Base-by-base conservation (phyloP, 2,113 vertebrate genomes). In the Cercopithecus mona region DNA sequence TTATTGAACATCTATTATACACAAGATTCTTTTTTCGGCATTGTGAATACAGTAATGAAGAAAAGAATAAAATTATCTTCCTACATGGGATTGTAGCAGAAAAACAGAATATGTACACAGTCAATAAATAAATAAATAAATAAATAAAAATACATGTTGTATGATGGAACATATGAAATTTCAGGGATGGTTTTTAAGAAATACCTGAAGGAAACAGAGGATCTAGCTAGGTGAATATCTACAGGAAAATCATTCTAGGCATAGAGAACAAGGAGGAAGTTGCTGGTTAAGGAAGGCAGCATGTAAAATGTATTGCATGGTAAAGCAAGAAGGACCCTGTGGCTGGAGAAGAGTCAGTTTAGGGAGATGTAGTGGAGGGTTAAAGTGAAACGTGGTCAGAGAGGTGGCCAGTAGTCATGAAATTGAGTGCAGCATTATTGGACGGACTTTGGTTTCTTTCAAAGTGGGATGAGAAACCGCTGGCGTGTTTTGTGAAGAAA, bases 271-370 rank as follows among this genome's bases (percentile, higher is more conserved):
- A 6, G 18, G 20, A 55, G n/a, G 40, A n/a, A 35, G 8, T 0
- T 48, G 18, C n/a, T 38, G 9, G 3, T 4, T 43, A 3, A 52
- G 23, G 12, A 50, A 32, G 27, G 4, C 9, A 23, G 16, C 7
- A 4, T 3, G 4, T 8, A 1, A 25, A 1, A 0, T n/a, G 25
- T 55, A 0, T 66, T 55, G 6, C 52, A 52, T 1, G 0, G 23
- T 55, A 22, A 94, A 48, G 7, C 18, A 52, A 30, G 55, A 79
- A 52, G 32, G 48, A 35, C 23, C 35, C 0, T 23, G 35, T 40
- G n/a, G 13, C 23, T 57, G 68, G 22, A 93, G 20, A 87, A 13
- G 11, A 45, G 16, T 20, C 14, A 6, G 2, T 80, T 18, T 40
- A 3, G 7, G 30, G 12, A 20, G 9, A 2, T 45, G 3, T 43